Conservation (phyloP, 2,888 invertebrate genomes). For the Hypomecis atomaria region DNA sequence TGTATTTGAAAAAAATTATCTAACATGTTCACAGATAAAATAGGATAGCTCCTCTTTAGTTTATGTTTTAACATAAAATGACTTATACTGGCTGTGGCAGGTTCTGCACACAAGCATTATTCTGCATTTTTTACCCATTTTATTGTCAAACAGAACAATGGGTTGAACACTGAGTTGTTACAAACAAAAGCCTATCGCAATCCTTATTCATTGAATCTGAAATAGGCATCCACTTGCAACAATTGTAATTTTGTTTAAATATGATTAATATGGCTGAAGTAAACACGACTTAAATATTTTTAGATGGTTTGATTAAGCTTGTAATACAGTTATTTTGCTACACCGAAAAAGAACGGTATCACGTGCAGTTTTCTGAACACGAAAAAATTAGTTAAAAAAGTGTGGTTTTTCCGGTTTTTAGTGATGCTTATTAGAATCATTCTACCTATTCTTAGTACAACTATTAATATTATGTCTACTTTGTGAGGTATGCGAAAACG, state of each 20-base stretch:
- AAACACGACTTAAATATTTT: too few relatives aligned
- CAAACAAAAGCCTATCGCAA: conserved; percentile 70
- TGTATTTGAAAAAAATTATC: too few relatives aligned
- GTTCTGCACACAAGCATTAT: too few relatives aligned
- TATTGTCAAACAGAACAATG: conserved; percentile 66
- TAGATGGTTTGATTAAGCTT: neutral
- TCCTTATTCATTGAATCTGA: conserved; percentile 59
- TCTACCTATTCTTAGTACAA: neutral
- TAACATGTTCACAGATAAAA: too few relatives aligned
- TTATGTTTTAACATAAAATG: too few relatives aligned
- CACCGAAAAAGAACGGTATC: neutral
- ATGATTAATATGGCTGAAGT: too few relatives aligned
- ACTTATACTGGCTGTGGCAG: too few relatives aligned
- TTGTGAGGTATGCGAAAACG: conserved; percentile 8
- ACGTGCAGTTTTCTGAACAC: neutral
- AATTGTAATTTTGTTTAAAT: too few relatives aligned
- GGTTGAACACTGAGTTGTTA: conserved; percentile 53
- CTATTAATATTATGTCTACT: conserved; percentile 11
- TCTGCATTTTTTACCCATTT: conserved; percentile 60
- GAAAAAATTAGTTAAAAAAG: neutral
- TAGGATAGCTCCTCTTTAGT: neutral
- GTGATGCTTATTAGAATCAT: neutral
- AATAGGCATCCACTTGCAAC: conserved; percentile 25
- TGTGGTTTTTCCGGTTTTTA: neutral
- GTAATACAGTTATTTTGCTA: too few relatives aligned